Evolutionary conservation across 2,888 invertebrate genomes (phyloP).

Genomic region (Chironomus riparius): DNA sequence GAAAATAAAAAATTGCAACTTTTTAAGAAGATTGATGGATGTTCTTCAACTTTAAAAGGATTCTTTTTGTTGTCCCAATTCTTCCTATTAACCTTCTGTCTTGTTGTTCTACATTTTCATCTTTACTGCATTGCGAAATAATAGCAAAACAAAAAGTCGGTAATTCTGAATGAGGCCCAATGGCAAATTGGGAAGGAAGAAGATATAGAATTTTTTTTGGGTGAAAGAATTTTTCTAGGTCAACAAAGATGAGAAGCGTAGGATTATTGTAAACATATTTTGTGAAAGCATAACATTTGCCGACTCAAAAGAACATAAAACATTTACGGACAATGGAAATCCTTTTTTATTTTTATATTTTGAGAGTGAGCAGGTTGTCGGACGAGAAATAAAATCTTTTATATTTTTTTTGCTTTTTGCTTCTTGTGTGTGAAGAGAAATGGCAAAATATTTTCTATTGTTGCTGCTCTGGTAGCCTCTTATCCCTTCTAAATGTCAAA

Average conservation of each 20-base stretch:
- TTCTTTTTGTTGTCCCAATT: background rate
- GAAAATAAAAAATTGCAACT: background rate
- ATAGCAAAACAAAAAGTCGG: slow-evolving; percentile 7
- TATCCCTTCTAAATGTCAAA: no score
- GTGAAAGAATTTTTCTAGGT: slow-evolving; percentile 6
- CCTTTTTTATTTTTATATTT: background rate
- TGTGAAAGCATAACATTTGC: slow-evolving; percentile 19
- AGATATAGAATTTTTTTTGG: no score
- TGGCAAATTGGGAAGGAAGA: background rate
- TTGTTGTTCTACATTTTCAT: background rate
- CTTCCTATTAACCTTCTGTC: no score
- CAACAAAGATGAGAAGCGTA: slow-evolving; percentile 5
- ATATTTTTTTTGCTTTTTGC: background rate
- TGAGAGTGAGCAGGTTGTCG: no score
- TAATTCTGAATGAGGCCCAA: background rate
- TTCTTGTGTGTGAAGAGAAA: background rate
- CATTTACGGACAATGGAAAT: background rate
- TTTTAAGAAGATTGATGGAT: slow-evolving; percentile 18
- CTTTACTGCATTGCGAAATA: slow-evolving; percentile 4
- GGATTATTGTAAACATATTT: slow-evolving; percentile 24
- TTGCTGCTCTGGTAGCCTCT: no score
- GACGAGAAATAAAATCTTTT: no score
- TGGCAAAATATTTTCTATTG: background rate
- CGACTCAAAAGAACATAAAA: background rate
- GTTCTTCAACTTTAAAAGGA: slow-evolving; percentile 11